A percentile compares a stretch with the other conserved stretches of the same genome.
Evolutionary conservation across 2,888 invertebrate genomes (phyloP).

Genomic region (Auanema freiburgensis): DNA sequence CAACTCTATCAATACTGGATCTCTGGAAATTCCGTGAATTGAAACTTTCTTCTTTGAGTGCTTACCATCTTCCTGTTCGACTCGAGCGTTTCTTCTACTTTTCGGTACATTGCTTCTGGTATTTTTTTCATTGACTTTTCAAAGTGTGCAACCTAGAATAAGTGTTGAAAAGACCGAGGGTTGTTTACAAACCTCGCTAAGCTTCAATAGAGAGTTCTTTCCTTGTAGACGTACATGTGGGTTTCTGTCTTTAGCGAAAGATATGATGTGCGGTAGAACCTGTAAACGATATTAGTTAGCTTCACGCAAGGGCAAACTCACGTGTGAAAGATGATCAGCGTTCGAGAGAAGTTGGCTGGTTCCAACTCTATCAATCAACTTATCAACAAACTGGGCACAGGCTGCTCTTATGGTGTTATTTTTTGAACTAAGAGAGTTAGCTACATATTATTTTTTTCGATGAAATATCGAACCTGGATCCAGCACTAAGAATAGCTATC

Average conservation of each 20-base stretch:
- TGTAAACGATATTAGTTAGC: background rate
- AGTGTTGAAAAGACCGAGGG: no score
- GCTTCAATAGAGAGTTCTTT: conserved; percentile 32
- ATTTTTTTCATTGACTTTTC: background rate
- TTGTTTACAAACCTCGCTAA: conserved; percentile 29
- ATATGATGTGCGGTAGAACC: conserved; percentile 32
- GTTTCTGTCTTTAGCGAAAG: conserved; percentile 37
- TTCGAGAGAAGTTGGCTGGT: conserved; percentile 71
- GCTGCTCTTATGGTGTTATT: conserved; percentile 85
- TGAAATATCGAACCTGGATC: conserved; percentile 49
- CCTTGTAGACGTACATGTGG: conserved; percentile 40
- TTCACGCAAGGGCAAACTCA: background rate
- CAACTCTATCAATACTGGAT: no score
- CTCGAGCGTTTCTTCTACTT: no score
- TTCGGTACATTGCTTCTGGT: no score
- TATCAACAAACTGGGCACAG: conserved; percentile 74
- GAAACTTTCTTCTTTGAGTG: no score
- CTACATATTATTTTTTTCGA: background rate
- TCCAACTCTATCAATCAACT: conserved; percentile 75
- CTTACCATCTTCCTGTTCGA: no score
- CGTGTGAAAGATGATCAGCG: conserved; percentile 19
- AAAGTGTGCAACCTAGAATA: background rate
- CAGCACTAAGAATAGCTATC: conserved; percentile 65
- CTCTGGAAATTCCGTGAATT: no score
- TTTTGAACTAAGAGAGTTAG: conserved; percentile 72